Conservation (phyloP, 2,113 vertebrate species). For the Gopherus flavomarginatus region DNA sequence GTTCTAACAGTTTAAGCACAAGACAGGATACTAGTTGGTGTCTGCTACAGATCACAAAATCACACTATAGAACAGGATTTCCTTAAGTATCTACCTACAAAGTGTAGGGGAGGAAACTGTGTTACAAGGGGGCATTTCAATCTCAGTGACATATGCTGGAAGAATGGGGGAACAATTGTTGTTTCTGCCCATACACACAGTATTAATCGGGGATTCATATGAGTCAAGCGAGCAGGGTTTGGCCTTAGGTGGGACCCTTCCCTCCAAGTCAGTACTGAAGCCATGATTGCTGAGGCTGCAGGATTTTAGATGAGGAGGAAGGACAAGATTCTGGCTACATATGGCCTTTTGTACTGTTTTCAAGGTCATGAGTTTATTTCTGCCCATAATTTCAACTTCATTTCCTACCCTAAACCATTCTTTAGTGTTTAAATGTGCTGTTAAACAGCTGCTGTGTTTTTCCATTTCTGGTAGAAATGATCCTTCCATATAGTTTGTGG, state of each 20-base stretch:
- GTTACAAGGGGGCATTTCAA: background rate
- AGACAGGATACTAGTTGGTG: background rate
- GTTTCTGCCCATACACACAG: background rate
- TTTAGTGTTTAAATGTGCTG: constrained; percentile 8
- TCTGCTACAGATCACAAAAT: background rate
- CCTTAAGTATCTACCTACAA: background rate
- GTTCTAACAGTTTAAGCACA: background rate
- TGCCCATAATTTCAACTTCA: constrained; percentile 41
- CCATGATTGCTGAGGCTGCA: background rate
- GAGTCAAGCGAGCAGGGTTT: background rate
- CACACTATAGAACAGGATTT: background rate
- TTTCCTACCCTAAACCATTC: constrained; percentile 36
- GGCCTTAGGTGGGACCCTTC: background rate
- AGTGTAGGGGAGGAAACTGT: background rate
- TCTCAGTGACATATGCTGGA: background rate
- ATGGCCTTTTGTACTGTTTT: background rate
- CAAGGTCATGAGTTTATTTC: background rate
- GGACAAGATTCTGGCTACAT: background rate
- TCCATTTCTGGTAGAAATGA: constrained; percentile 46
- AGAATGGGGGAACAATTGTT: background rate
- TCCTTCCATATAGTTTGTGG: constrained; percentile 57
- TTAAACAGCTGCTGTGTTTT: constrained; percentile 60
- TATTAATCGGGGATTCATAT: background rate
- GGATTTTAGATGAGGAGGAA: background rate
- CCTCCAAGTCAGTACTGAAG: background rate